Percentiles rank a stretch among this genome's conserved stretches.
Evolutionary conservation across 2,797 vertebrate species (phyloP).

Genomic region (Rhabdophis nuchalis): DNA sequence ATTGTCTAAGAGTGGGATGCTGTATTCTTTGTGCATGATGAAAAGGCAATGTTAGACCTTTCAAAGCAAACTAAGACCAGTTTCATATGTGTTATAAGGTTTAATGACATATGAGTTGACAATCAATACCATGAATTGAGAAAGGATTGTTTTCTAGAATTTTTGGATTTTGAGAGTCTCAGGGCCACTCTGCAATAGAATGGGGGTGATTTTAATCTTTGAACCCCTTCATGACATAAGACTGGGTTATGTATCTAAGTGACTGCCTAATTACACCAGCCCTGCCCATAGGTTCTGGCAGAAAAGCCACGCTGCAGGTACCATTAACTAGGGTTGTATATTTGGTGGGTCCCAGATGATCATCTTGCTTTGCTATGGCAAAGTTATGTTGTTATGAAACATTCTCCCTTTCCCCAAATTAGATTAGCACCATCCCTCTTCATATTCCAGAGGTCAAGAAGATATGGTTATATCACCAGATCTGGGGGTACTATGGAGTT

Average conservation of each 20-base stretch:
- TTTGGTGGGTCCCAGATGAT: background rate
- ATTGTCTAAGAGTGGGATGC: background rate
- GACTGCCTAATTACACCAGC: background rate
- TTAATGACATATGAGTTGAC: background rate
- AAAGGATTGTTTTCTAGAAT: background rate
- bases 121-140: background rate
- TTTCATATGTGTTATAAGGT: background rate
- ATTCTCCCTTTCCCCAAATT: background rate
- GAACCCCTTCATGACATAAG: background rate
- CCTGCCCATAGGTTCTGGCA: background rate
- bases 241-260: background rate
- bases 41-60: background rate
- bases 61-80: background rate
- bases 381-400: background rate
- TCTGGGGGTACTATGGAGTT: background rate
- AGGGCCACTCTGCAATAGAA: background rate
- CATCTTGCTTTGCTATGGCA: background rate
- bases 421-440: background rate
- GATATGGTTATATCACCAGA: background rate
- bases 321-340: background rate
- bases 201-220: background rate
- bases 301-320: background rate
- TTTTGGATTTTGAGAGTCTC: background rate
- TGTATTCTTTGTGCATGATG: background rate
- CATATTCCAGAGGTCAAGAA: background rate